These are phyloP conservation scores for Zelostemma sp. DNA, from an alignment of 1,140 invertebrate species.

Conservation along the genomic window DNA sequence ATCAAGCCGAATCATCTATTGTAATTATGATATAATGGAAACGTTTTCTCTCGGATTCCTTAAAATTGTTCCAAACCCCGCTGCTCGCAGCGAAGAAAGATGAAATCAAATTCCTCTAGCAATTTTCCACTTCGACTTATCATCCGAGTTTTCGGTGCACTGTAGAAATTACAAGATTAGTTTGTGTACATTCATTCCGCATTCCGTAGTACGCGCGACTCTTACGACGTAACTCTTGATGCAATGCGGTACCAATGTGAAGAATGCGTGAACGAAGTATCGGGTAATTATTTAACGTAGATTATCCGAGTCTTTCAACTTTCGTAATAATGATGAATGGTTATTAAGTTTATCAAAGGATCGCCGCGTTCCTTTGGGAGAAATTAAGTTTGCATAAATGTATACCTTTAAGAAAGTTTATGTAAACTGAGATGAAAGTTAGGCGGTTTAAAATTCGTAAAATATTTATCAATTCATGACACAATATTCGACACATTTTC, in stretches of 20 bases:
- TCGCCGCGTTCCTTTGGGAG: not conserved
- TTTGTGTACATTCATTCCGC: not conserved
- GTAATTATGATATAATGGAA: too few relatives aligned
- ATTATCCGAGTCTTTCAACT: not conserved
- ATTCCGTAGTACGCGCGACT: not conserved
- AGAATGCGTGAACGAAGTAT: not conserved
- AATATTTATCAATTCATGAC: slow-evolving; percentile 33
- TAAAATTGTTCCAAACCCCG: too few relatives aligned
- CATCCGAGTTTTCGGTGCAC: not conserved
- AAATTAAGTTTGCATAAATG: not conserved
- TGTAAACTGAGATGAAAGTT: too few relatives aligned
- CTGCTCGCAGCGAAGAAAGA: too few relatives aligned
- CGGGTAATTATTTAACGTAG: not conserved
- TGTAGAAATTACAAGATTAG: not conserved
- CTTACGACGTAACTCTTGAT: not conserved
- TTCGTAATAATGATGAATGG: not conserved
- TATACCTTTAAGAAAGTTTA: not conserved
- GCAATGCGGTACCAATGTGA: not conserved
- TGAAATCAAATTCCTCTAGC: too few relatives aligned
- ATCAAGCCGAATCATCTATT: too few relatives aligned
- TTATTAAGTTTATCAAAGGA: not conserved
- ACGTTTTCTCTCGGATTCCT: too few relatives aligned
- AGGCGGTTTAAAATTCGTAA: too few relatives aligned
- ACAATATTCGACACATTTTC: slow-evolving; percentile 14
- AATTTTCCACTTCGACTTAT: not conserved